phyloP scores from a whole-genome alignment of 2,888 invertebrate genomes.

The Entomobrya multifasciata region DNA sequence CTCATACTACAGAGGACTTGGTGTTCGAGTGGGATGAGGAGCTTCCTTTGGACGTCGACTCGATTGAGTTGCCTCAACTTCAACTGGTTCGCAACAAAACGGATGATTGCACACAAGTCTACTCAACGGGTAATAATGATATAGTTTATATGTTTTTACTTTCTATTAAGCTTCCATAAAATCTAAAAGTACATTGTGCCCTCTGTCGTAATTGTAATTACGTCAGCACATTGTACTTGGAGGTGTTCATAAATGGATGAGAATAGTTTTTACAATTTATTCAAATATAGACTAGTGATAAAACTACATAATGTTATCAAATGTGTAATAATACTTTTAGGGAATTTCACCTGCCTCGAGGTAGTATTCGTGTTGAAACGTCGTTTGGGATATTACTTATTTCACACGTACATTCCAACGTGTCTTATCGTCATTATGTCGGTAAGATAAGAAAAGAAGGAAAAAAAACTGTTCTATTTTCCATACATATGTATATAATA shows the following conservation, averaged over 20 bases:
- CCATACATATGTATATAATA: not conserved
- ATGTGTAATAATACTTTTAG: conserved; percentile 83
- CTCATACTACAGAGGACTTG: conserved; percentile 96
- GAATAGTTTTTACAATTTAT: no score
- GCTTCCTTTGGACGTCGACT: conserved; percentile 91
- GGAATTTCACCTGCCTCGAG: conserved; percentile 95
- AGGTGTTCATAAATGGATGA: no score
- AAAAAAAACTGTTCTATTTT: not conserved
- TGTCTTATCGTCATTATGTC: conserved; percentile 89
- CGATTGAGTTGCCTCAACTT: conserved; percentile 94
- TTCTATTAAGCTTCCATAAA: not conserved
- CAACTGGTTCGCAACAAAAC: conserved; percentile 92
- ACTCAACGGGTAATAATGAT: conserved; percentile 91
- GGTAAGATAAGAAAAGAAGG: conserved; percentile 68
- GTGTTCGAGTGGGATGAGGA: conserved; percentile 96
- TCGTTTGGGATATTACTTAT: conserved; percentile 93
- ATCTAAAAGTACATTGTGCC: no score
- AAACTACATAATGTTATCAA: no score
- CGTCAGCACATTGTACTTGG: no score
- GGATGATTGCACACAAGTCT: conserved; percentile 95
- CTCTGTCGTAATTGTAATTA: no score
- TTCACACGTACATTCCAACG: conserved; percentile 96
- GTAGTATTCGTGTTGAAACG: conserved; percentile 94
- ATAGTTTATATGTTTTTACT: no score
- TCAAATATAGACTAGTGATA: no score